Percentiles rank a stretch among this genome's conserved stretches.
phyloP scores from a whole-genome alignment of 2,113 vertebrate species.

The Condylura cristata region DNA sequence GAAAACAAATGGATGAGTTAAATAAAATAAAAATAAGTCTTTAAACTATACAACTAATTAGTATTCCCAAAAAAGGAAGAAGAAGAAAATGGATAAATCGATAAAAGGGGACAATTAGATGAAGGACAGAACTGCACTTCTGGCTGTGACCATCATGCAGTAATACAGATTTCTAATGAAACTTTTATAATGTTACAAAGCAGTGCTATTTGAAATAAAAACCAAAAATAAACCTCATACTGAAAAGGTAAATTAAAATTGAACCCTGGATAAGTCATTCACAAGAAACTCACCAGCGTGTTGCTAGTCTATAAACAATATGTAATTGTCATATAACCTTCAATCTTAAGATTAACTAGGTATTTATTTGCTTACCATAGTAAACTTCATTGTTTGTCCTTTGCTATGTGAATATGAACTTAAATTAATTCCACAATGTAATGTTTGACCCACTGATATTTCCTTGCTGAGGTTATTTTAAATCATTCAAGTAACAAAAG shows the following conservation, averaged over 20 bases:
- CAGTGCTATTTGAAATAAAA: too few species aligned
- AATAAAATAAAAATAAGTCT: too few species aligned
- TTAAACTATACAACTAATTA: too few species aligned
- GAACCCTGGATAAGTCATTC: not conserved
- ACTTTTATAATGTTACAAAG: too few species aligned
- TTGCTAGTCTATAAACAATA: not conserved
- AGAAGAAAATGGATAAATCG: too few species aligned
- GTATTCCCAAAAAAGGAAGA: too few species aligned
- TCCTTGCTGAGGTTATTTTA: constrained; percentile 5
- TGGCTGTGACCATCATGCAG: too few species aligned
- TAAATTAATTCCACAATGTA: constrained; percentile 33
- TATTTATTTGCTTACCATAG: constrained; percentile 30
- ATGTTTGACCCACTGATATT: constrained; percentile 25
- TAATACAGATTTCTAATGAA: too few species aligned
- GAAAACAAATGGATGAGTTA: too few species aligned
- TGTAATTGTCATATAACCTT: not conserved
- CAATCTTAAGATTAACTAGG: constrained; percentile 13
- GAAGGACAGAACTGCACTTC: too few species aligned
- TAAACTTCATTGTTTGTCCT: not conserved
- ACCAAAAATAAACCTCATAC: too few species aligned
- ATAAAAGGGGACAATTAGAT: too few species aligned
- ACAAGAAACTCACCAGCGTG: not conserved
- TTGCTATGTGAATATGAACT: constrained; percentile 20
- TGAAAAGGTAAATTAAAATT: not conserved
- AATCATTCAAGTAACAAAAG: constrained; percentile 8